Conservation (phyloP, 2,113 vertebrate species). For the Oreochromis spilurus region DNA sequence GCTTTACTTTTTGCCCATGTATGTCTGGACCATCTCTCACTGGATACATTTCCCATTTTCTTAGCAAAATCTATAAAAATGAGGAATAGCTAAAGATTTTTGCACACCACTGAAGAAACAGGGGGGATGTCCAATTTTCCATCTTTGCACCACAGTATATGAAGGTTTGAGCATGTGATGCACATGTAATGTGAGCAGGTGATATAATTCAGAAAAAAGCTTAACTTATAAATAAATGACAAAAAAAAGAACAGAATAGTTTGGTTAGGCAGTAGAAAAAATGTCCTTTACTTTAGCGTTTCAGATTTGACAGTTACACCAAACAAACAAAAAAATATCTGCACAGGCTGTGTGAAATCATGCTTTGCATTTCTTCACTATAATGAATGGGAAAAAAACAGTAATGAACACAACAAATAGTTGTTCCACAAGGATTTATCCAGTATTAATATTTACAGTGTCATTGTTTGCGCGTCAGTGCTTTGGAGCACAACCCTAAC, state of each 20-base stretch:
- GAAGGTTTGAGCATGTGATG: not conserved
- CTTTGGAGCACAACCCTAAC: not conserved
- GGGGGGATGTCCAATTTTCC: not conserved
- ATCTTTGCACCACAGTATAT: not conserved
- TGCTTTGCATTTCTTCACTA: not conserved
- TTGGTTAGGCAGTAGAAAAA: not conserved
- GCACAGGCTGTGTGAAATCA: not conserved
- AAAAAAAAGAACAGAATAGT: not conserved
- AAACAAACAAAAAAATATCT: not conserved
- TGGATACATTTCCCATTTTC: not conserved
- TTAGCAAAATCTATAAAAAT: not conserved
- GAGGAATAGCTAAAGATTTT: not conserved
- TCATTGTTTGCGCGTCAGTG: not conserved
- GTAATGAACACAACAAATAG: not conserved
- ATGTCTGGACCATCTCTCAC: not conserved
- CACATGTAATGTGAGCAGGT: not conserved
- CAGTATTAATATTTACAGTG: not conserved
- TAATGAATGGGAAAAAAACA: fast-evolving
- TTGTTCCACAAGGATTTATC: not conserved
- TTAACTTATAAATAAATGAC: not conserved
- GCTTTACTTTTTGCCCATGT: not conserved
- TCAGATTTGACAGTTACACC: not conserved
- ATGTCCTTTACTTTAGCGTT: not conserved
- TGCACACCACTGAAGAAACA: not conserved
- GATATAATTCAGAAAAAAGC: not conserved